Conservation (phyloP, 2,797 vertebrate genomes). For the Hippocampus kuda region DNA sequence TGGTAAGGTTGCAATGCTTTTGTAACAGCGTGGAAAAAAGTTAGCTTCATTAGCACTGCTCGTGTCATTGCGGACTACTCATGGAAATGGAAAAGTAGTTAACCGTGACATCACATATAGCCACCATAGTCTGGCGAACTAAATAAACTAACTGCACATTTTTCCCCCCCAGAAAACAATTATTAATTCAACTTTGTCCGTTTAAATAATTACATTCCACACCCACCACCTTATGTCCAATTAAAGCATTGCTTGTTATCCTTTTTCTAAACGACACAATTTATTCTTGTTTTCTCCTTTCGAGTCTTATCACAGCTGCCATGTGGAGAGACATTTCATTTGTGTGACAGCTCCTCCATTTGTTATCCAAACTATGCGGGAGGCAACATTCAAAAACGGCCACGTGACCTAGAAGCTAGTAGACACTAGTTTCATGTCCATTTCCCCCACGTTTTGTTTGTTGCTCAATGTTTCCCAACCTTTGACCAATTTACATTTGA, state of each 20-base stretch:
- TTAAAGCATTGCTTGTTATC: neutral
- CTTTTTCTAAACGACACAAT: neutral
- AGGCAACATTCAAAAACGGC: neutral
- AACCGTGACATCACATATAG: neutral
- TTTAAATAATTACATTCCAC: neutral
- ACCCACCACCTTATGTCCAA: neutral
- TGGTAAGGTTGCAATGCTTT: neutral
- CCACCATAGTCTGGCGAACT: neutral
- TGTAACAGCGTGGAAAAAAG: neutral
- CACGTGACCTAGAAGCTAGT: neutral
- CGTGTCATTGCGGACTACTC: neutral
- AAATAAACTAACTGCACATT: neutral
- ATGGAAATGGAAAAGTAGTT: constrained; percentile 1
- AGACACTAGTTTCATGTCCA: neutral
- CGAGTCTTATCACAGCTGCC: neutral
- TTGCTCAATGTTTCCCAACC: neutral
- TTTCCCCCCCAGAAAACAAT: neutral
- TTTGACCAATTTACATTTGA: neutral
- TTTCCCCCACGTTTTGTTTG: neutral
- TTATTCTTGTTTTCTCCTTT: neutral
- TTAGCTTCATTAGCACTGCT: neutral
- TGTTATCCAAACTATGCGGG: neutral
- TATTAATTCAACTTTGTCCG: neutral
- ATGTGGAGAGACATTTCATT: neutral
- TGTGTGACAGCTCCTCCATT: neutral